Evolutionary conservation across 2,888 invertebrate species (phyloP).

Genomic region (Acronicta aceris): DNA sequence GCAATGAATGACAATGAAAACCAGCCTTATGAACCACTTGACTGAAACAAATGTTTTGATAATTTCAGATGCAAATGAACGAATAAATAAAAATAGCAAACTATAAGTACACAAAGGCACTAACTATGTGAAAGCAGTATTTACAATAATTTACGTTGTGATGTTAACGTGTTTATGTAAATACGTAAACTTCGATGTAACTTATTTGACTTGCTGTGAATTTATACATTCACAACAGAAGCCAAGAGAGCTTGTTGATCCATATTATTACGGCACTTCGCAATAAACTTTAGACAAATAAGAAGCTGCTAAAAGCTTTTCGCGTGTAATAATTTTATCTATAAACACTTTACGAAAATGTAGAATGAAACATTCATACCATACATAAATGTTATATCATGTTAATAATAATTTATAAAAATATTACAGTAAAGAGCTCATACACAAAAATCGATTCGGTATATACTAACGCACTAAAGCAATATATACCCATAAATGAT

Average conservation of each 20-base stretch:
- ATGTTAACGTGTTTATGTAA: constrained; percentile 77
- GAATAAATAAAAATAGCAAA: constrained; percentile 64
- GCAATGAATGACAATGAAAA: constrained; percentile 1
- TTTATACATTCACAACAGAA: constrained; percentile 66
- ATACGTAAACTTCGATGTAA: constrained; percentile 74
- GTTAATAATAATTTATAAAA: too few species aligned
- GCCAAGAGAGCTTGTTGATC: constrained; percentile 55
- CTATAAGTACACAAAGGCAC: constrained; percentile 58
- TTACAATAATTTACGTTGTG: constrained; percentile 68
- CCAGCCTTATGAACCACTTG: constrained; percentile 17
- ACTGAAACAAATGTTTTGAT: constrained; percentile 44
- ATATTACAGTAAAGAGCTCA: too few species aligned
- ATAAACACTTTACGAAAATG: constrained; percentile 2
- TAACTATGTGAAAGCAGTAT: constrained; percentile 69
- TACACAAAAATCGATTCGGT: background rate
- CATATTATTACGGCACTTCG: constrained; percentile 37
- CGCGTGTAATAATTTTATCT: constrained; percentile 15
- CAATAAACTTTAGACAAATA: constrained; percentile 39
- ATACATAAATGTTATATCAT: background rate
- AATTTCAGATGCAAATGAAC: constrained; percentile 44
- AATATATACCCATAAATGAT: background rate
- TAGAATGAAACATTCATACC: background rate
- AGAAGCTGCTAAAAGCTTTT: constrained; percentile 13
- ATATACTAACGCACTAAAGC: background rate
- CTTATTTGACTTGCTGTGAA: constrained; percentile 73